A percentile compares a stretch with the other conserved stretches of the same genome.
phyloP scores from a whole-genome alignment of 2,888 invertebrate genomes.

The Lochmaea crataegi region DNA sequence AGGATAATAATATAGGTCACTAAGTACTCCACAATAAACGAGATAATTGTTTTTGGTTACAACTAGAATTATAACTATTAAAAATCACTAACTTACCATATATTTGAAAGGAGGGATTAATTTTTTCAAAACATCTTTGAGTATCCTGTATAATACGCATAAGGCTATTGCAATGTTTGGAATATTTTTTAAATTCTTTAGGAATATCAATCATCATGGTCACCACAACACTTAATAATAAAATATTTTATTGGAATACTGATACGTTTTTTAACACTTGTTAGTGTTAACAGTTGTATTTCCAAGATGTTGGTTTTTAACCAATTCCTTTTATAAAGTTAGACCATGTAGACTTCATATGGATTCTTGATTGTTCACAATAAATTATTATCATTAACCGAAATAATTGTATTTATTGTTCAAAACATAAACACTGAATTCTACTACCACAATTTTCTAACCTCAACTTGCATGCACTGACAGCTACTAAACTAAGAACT shows the following conservation, averaged over 20 bases:
- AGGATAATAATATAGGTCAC: no score
- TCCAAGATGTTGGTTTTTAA: slow-evolving; percentile 18
- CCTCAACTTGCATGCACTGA: slow-evolving; percentile 8
- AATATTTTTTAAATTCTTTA: slow-evolving; percentile 62
- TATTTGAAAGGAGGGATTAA: slow-evolving; percentile 58
- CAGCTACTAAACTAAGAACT: background rate
- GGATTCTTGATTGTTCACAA: slow-evolving; percentile 21
- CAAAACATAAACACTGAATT: slow-evolving; percentile 22
- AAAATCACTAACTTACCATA: slow-evolving; percentile 54
- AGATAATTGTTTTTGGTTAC: no score
- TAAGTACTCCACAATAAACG: no score
- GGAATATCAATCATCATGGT: slow-evolving; percentile 57
- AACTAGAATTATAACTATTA: background rate
- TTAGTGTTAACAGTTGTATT: background rate
- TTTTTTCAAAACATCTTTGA: slow-evolving; percentile 60
- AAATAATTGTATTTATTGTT: slow-evolving; percentile 12
- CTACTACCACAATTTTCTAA: slow-evolving; percentile 8
- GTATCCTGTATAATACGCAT: slow-evolving; percentile 62
- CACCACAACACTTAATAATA: slow-evolving; percentile 20
- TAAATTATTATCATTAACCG: slow-evolving; percentile 23
- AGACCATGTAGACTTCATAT: slow-evolving; percentile 32
- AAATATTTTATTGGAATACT: slow-evolving; percentile 24
- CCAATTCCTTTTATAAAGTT: slow-evolving; percentile 29
- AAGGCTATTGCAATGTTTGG: slow-evolving; percentile 60
- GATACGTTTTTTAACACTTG: slow-evolving; percentile 14